Evolutionary conservation across 2,888 invertebrate genomes (phyloP), one percentile per base, ranked within the genome.

Genomic region (Andrena bicolor): DNA sequence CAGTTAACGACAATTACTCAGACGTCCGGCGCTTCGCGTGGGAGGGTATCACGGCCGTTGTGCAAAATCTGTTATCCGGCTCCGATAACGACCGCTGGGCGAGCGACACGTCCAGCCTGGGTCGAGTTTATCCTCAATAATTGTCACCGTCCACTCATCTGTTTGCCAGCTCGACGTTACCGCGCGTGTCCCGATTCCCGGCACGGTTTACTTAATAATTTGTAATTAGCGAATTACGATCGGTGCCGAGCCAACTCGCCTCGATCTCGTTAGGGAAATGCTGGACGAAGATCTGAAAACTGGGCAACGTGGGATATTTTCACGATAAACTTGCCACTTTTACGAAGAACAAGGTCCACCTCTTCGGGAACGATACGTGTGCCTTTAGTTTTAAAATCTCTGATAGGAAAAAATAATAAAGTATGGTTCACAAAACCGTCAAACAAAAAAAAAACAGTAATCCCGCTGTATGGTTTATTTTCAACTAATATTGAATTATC

Each of bases 201-300:
- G 41, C 49, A 30, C 53, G 60, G 86, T 90, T 90, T 89, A 76
- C 90, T 86, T 88, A 84, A 90, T 89, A 89, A 90, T 88, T 90
- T 88, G 83, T 87, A 87, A 90, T 89, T 88, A 88, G 80, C 82
- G 79, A 84, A 82, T 82, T 69, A 79, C 76, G 69, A 76, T 76
- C 77, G 60, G 71, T 28, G 8, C 2, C 20, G 58, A 28, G n/a
- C 32, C 65, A 10, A 16, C 16, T 49, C 7, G 13, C 8, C 28
- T 58, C 35, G 41, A 28, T 49, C 41, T 61, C 41, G 58, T 58
- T 58, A 16, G 41, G 35, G 63, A 32, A 23, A 23, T 13, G 2
- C 20, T 35, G 20, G 5, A 20, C 61, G 10, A 35, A 35, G 20
- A 61, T 53, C 20, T 23, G 53, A 20, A 53, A 53, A 20, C 20